Conservation (phyloP, 2,888 invertebrate genomes). For the Tenthredo livida region DNA sequence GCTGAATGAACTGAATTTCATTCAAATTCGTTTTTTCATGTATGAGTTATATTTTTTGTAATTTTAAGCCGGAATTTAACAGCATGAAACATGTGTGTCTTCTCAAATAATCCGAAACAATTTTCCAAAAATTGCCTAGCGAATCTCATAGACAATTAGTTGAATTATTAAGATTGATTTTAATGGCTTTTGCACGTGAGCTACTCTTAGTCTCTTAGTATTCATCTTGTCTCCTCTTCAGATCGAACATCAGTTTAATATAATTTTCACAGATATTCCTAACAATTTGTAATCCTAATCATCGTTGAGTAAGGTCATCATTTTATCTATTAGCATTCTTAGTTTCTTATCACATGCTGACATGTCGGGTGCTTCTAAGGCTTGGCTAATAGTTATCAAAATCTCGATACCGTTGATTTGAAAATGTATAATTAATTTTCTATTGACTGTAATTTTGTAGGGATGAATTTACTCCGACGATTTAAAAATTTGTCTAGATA, state of each 20-base stretch:
- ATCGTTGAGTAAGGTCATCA: constrained; percentile 39
- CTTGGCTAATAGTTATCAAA: constrained; percentile 28
- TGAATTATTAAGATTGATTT: constrained; percentile 29
- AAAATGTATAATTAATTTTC: background rate
- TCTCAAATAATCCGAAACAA: background rate
- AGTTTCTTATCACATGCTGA: constrained; percentile 28
- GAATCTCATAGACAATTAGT: constrained; percentile 27
- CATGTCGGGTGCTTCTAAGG: constrained; percentile 19
- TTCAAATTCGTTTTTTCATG: background rate
- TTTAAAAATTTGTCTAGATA: constrained; percentile 6
- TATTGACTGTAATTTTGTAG: constrained; percentile 19
- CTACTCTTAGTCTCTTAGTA: constrained; percentile 24
- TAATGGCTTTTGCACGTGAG: constrained; percentile 29
- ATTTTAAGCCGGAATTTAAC: background rate
- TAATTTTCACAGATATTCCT: background rate
- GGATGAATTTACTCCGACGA: constrained; percentile 17
- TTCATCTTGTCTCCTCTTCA: constrained; percentile 12
- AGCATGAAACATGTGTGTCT: background rate
- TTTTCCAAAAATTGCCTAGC: background rate
- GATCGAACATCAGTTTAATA: background rate
- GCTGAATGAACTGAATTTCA: background rate
- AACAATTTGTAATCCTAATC: constrained; percentile 25
- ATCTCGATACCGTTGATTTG: background rate
- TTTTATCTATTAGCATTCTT: constrained; percentile 26
- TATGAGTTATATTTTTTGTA: background rate